Percentiles rank a stretch among this genome's conserved stretches.
Evolutionary conservation across 2,797 vertebrate species (phyloP).

Genomic region (Otolemur crassicaudatus): DNA sequence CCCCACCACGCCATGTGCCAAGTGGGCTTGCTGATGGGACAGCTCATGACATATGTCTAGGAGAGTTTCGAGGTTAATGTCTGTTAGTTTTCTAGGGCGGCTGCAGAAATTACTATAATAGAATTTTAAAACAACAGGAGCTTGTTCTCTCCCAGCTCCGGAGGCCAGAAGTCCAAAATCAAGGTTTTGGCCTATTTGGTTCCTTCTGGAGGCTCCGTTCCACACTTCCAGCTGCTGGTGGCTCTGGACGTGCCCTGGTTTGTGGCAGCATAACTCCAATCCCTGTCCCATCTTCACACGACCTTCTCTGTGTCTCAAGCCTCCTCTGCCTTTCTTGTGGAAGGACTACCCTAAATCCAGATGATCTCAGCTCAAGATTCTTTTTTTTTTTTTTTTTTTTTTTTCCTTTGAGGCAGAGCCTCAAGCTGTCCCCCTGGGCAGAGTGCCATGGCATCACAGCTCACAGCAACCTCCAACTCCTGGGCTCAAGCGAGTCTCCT

Average conservation of each 20-base stretch:
- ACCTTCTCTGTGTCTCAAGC: background rate
- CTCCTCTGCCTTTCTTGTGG: background rate
- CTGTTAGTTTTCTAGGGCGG: background rate
- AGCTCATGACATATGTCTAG: background rate
- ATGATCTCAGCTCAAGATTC: background rate
- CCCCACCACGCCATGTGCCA: rapidly evolving
- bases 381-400: too few relatives aligned
- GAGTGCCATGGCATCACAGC: too few relatives aligned
- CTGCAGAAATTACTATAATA: rapidly evolving
- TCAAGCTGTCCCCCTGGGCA: too few relatives aligned
- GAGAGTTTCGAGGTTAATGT: background rate
- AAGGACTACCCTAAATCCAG: background rate
- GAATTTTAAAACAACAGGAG: background rate
- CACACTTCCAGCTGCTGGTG: background rate
- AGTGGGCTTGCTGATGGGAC: background rate
- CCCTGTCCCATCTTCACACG: rapidly evolving
- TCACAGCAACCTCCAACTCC: too few relatives aligned
- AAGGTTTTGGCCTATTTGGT: background rate
- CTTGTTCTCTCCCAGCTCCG: rapidly evolving
- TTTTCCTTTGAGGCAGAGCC: too few relatives aligned
- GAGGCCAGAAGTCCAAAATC: background rate
- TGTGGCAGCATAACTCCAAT: rapidly evolving
- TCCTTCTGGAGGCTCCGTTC: background rate
- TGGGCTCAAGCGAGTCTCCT: too few relatives aligned
- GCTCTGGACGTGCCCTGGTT: background rate